Evolutionary conservation across 2,888 invertebrate species (phyloP).

Genomic region (Cataglyphis albicans): DNA sequence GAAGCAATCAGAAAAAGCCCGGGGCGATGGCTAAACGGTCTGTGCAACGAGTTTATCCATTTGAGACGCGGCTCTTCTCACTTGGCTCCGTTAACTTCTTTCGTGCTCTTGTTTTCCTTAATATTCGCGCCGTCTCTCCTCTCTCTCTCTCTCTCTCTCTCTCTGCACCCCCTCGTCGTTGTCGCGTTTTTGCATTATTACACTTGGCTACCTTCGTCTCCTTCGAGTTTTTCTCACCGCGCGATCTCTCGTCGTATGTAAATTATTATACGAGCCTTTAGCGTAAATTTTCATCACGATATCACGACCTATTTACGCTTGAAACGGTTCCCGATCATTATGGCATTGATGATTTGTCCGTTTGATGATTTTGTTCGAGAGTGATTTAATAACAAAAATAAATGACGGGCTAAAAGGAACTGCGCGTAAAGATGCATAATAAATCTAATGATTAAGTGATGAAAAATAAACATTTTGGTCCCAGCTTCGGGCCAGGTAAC

Average conservation of each 20-base stretch:
- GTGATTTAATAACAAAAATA: conserved; percentile 42
- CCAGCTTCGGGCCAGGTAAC: too few species aligned
- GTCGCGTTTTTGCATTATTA: conserved; percentile 63
- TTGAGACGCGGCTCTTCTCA: conserved; percentile 57
- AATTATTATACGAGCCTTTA: conserved; percentile 44
- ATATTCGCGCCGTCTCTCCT: conserved; percentile 64
- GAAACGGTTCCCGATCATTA: conserved; percentile 33
- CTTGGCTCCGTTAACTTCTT: conserved; percentile 55
- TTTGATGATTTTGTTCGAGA: conserved; percentile 13
- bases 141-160: not conserved
- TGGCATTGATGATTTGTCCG: conserved; percentile 15
- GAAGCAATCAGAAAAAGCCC: conserved; percentile 78
- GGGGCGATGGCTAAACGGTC: conserved; percentile 78
- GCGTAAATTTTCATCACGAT: conserved; percentile 50
- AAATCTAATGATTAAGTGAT: too few species aligned
- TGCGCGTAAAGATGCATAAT: too few species aligned
- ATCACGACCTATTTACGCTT: conserved; percentile 40
- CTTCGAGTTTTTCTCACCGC: not conserved
- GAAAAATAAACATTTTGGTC: too few species aligned
- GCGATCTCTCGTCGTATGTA: conserved; percentile 35
- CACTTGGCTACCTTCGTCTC: conserved; percentile 43
- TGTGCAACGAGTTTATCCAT: conserved; percentile 75
- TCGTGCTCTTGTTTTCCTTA: conserved; percentile 51
- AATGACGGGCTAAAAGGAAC: too few species aligned
- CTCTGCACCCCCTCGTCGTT: conserved; percentile 22